These are phyloP conservation scores for Cettia cetti DNA, from an alignment of 2,113 vertebrate species.

Conservation along the genomic window DNA sequence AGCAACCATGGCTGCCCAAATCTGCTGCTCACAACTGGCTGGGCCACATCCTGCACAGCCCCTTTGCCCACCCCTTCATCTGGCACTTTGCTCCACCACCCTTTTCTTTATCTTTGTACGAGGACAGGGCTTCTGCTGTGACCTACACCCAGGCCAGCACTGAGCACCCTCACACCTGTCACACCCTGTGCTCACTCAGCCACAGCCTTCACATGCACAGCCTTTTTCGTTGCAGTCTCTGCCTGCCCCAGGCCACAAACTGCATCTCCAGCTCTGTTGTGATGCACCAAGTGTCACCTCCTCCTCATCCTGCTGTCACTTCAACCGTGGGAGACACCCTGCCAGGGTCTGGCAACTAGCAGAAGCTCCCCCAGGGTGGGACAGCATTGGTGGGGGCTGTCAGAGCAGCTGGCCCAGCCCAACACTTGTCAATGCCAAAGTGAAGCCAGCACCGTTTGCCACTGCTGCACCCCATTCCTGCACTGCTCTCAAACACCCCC, in stretches of 20 bases:
- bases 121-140: neutral
- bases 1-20: neutral
- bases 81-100: neutral
- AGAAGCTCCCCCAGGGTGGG: rapidly evolving
- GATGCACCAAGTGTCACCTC: rapidly evolving
- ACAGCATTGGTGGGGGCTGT: rapidly evolving
- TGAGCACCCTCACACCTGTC: neutral
- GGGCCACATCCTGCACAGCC: rapidly evolving
- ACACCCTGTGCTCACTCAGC: rapidly evolving
- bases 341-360: neutral
- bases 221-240: rapidly evolving
- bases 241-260: neutral
- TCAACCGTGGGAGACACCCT: neutral
- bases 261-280: rapidly evolving
- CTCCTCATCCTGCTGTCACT: neutral
- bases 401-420: rapidly evolving
- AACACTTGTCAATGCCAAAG: neutral
- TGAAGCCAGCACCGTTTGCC: neutral
- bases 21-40: neutral
- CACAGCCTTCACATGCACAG: neutral
- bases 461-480: neutral
- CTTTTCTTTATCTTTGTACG: neutral
- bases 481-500: neutral
- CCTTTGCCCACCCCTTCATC: neutral
- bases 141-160: neutral